A percentile compares a stretch with the other conserved stretches of the same genome.
These are phyloP conservation scores for Tortricodes alternella DNA, from an alignment of 2,888 invertebrate species.

Conservation along the genomic window DNA sequence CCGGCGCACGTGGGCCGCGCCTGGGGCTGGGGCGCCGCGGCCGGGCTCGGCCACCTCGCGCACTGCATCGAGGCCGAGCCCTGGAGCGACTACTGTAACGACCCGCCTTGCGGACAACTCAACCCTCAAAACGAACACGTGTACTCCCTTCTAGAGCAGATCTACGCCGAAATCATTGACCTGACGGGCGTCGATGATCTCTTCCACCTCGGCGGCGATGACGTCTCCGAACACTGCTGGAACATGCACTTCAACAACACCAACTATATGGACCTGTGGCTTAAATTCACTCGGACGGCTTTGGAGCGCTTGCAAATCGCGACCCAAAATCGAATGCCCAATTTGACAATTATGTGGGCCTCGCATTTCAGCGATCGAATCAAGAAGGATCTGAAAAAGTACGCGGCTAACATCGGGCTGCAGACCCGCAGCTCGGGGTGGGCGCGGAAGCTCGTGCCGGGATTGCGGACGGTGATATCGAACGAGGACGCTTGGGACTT, in stretches of 20 bases:
- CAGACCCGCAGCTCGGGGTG: constrained; percentile 85
- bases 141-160: constrained; percentile 85
- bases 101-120: constrained; percentile 92
- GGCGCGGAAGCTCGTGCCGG: constrained; percentile 80
- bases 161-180: constrained; percentile 88
- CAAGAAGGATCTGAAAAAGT: constrained; percentile 52
- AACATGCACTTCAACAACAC: constrained; percentile 83
- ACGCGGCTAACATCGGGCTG: constrained; percentile 48
- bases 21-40: constrained; percentile 88
- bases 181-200: constrained; percentile 89
- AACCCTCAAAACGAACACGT: constrained; percentile 89
- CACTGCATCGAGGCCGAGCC: constrained; percentile 88
- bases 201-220: constrained; percentile 90
- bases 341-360: constrained; percentile 59
- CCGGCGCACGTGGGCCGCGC: constrained; percentile 92
- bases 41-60: constrained; percentile 86
- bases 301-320: constrained; percentile 81
- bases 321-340: constrained; percentile 62
- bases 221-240: constrained; percentile 89
- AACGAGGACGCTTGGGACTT: constrained; percentile 93
- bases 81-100: constrained; percentile 87
- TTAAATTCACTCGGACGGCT: constrained; percentile 86
- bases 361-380: constrained; percentile 50
- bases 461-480: constrained; percentile 88
- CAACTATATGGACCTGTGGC: constrained; percentile 86